These are phyloP conservation scores for Porites rus DNA, from an alignment of 92 coral and sea anemone species.

Conservation along the genomic window DNA sequence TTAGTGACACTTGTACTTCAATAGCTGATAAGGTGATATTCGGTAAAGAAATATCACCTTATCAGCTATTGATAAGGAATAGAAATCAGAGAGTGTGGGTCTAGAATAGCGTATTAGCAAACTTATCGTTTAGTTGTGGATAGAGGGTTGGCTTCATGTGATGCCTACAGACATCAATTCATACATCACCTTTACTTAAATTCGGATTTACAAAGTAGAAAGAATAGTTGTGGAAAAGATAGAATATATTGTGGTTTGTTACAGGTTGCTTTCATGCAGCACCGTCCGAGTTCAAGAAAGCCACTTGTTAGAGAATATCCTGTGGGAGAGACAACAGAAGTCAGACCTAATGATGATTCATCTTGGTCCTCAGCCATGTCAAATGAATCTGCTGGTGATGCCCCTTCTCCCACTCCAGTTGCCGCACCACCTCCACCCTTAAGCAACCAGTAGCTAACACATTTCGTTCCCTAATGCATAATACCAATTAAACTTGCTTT, in stretches of 20 bases:
- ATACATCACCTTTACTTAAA: too few species aligned
- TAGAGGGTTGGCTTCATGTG: too few species aligned
- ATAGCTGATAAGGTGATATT: too few species aligned
- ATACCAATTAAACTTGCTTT: background rate
- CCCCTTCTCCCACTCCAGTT: conserved; percentile 59
- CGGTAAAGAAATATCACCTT: too few species aligned
- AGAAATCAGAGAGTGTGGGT: too few species aligned
- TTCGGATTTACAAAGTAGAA: too few species aligned
- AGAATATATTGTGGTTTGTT: background rate
- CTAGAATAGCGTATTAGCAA: too few species aligned
- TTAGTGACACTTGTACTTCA: too few species aligned
- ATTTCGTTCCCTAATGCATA: background rate
- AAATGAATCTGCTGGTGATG: conserved; percentile 25
- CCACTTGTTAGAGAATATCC: conserved; percentile 92
- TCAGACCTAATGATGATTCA: conserved; percentile 89
- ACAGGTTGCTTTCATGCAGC: conserved; percentile 87
- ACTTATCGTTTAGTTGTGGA: too few species aligned
- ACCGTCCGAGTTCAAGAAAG: conserved; percentile 63
- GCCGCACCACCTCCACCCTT: conserved; percentile 59
- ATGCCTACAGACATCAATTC: too few species aligned
- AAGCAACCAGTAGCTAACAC: background rate
- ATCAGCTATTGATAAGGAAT: too few species aligned
- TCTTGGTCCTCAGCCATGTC: conserved; percentile 80
- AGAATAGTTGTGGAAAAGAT: too few species aligned
- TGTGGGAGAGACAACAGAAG: conserved; percentile 84